A percentile compares a stretch with the other conserved stretches of the same genome.
Conservation (phyloP, 1,140 invertebrate genomes). For the Idris sp. region DNA sequence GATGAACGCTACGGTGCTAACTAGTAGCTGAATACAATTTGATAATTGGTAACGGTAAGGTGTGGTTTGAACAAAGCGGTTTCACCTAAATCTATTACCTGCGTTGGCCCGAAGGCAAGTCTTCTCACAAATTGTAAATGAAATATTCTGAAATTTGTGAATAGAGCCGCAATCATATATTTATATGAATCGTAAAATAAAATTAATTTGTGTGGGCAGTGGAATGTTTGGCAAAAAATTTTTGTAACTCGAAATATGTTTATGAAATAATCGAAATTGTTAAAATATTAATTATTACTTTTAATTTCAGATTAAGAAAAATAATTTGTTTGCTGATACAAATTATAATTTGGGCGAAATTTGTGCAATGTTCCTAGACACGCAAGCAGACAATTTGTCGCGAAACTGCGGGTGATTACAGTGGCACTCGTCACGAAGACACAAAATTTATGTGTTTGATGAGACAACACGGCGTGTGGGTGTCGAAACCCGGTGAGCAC, state of each 20-base stretch:
- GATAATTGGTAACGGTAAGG: constrained; percentile 43
- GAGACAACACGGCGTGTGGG: constrained; percentile 76
- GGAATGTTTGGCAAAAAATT: no score
- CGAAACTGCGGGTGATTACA: no score
- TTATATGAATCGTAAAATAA: constrained; percentile 10
- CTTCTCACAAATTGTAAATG: constrained; percentile 17
- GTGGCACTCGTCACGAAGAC: constrained; percentile 43
- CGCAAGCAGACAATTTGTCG: no score
- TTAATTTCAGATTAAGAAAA: no score
- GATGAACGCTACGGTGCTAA: constrained; percentile 12
- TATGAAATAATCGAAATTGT: no score
- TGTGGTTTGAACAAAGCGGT: constrained; percentile 25
- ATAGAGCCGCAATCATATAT: background rate
- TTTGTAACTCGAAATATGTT: no score
- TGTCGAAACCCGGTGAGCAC: constrained; percentile 76
- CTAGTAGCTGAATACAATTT: constrained; percentile 50
- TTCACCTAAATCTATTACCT: constrained; percentile 46
- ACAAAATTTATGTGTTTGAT: constrained; percentile 74
- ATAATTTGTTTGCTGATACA: no score
- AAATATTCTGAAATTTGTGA: constrained; percentile 15
- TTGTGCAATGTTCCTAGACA: no score
- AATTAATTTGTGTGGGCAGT: constrained; percentile 14
- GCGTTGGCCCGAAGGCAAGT: constrained; percentile 13
- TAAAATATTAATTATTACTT: no score
- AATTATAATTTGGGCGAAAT: no score